phyloP scores from a whole-genome alignment of 2,113 vertebrate species.

The Picathartes gymnocephalus region DNA sequence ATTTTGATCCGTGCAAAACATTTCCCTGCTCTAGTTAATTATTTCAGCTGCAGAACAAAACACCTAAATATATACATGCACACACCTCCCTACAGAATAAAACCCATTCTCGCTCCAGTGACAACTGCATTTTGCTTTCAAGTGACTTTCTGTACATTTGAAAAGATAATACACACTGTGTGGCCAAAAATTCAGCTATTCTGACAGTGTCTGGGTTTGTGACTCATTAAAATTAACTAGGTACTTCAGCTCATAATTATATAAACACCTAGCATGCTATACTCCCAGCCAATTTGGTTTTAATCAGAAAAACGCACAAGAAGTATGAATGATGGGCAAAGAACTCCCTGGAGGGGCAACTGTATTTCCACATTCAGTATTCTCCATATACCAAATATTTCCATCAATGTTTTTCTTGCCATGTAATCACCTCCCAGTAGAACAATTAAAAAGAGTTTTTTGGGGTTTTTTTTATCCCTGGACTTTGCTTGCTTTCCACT shows the following conservation, averaged over 20 bases:
- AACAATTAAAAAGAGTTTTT: slow-evolving; percentile 65
- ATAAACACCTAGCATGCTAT: slow-evolving; percentile 41
- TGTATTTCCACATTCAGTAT: slow-evolving; percentile 52
- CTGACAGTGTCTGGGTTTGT: slow-evolving; percentile 43
- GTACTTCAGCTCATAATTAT: slow-evolving; percentile 56
- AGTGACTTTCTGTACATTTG: slow-evolving; percentile 17
- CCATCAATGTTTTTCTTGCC: slow-evolving; percentile 58
- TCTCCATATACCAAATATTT: slow-evolving; percentile 44
- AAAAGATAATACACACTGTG: neutral
- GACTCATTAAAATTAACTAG: slow-evolving; percentile 72
- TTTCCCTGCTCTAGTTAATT: neutral
- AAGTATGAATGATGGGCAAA: slow-evolving; percentile 55
- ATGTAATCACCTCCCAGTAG: slow-evolving; percentile 70
- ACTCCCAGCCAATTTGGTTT: slow-evolving; percentile 56
- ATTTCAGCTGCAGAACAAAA: slow-evolving; percentile 5
- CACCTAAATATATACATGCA: neutral
- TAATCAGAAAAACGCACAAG: slow-evolving; percentile 49
- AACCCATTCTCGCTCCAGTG: neutral
- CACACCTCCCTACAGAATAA: neutral
- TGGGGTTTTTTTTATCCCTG: neutral
- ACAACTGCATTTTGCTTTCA: neutral
- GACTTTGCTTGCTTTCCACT: slow-evolving; percentile 14
- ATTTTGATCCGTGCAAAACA: neutral
- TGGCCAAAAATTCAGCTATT: slow-evolving; percentile 18
- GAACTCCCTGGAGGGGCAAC: slow-evolving; percentile 23